Evolutionary conservation across 2,888 invertebrate species (phyloP).

Genomic region (Euspilapteryx auroguttella): DNA sequence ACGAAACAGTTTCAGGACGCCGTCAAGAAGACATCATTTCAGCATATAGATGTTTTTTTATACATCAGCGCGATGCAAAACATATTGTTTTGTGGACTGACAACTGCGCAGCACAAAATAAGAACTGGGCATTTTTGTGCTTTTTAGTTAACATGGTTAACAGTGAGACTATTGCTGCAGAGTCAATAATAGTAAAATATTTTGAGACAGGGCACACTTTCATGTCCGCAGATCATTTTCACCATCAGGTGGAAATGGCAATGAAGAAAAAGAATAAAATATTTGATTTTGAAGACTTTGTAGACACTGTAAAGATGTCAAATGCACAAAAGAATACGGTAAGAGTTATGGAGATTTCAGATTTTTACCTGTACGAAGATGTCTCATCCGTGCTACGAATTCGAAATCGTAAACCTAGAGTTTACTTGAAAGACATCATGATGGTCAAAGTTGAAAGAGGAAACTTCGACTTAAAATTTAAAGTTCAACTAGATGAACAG

Average conservation of each 20-base stretch:
- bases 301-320: slow-evolving; percentile 6
- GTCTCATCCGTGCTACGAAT: not conserved
- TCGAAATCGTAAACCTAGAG: not conserved
- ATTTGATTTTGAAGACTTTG: slow-evolving; percentile 7
- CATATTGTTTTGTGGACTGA: slow-evolving; percentile 3
- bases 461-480: not conserved
- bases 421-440: slow-evolving; percentile 1
- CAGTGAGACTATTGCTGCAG: slow-evolving; percentile 5
- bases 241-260: slow-evolving; percentile 7
- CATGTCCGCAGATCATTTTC: slow-evolving; percentile 7
- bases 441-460: slow-evolving; percentile 1
- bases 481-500: not conserved
- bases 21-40: slow-evolving; percentile 1
- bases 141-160: slow-evolving; percentile 6
- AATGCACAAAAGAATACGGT: slow-evolving; percentile 1
- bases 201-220: slow-evolving; percentile 8
- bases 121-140: slow-evolving; percentile 6
- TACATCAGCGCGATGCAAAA: not conserved
- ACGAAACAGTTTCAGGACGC: not conserved
- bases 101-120: slow-evolving; percentile 6
- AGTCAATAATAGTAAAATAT: slow-evolving; percentile 6
- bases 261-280: slow-evolving; percentile 7
- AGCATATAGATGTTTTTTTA: not conserved
- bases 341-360: slow-evolving; percentile 1
- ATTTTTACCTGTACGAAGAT: slow-evolving; percentile 1